Percentiles rank a stretch among this genome's conserved stretches.
phyloP scores from a whole-genome alignment of 2,888 invertebrate species.

The Oxystoma pomonae region DNA sequence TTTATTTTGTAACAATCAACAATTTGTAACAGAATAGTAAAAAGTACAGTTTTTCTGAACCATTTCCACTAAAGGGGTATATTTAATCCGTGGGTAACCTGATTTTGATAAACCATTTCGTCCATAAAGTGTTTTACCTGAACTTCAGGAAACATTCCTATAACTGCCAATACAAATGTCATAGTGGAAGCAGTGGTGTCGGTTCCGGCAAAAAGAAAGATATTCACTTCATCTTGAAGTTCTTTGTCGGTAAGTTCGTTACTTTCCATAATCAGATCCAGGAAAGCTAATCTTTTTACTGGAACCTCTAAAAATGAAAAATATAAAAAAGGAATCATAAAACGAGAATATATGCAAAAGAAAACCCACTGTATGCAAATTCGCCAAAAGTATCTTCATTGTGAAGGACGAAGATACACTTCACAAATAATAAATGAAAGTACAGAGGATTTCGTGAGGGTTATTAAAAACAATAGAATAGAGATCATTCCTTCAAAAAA shows the following conservation, averaged over 20 bases:
- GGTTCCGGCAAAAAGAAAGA: conserved; percentile 16
- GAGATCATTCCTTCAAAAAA: too few relatives aligned
- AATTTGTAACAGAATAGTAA: too few relatives aligned
- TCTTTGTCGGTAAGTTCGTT: conserved; percentile 5
- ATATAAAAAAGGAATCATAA: not conserved
- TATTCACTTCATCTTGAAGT: conserved; percentile 15
- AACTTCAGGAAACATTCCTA: conserved; percentile 16
- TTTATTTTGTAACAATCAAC: too few relatives aligned
- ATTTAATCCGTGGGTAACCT: too few relatives aligned
- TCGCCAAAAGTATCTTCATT: too few relatives aligned
- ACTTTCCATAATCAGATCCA: conserved; percentile 14
- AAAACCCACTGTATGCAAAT: too few relatives aligned
- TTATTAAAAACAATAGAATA: too few relatives aligned
- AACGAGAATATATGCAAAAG: not conserved
- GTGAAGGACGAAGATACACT: too few relatives aligned
- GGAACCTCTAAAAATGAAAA: not conserved
- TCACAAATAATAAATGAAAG: too few relatives aligned
- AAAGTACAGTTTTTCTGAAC: too few relatives aligned
- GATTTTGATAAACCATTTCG: not conserved
- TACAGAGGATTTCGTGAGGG: too few relatives aligned
- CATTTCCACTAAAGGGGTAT: too few relatives aligned
- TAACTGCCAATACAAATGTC: conserved; percentile 8
- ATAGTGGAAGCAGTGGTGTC: conserved; percentile 15
- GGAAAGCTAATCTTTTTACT: conserved; percentile 5
- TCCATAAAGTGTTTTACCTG: conserved; percentile 10